A percentile compares a stretch with the other conserved stretches of the same genome.
Conservation (phyloP, 2,888 invertebrate genomes). For the Drepanosiphum platanoidis region DNA sequence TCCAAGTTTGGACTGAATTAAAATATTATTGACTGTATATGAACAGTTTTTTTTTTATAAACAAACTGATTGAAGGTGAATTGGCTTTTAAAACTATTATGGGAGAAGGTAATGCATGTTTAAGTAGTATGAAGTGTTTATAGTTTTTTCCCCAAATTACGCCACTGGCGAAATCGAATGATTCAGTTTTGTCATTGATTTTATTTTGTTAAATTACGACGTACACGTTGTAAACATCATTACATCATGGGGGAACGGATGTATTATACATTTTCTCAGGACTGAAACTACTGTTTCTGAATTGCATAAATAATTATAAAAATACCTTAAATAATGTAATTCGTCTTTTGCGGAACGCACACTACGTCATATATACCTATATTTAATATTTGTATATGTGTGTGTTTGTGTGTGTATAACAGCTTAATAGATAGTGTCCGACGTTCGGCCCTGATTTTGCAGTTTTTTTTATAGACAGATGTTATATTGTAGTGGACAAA, state of each 20-base stretch:
- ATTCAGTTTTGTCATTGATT: neutral
- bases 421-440: neutral
- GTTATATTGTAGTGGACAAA: neutral
- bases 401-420: too few relatives aligned
- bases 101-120: too few relatives aligned
- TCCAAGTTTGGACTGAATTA: too few relatives aligned
- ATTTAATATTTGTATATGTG: too few relatives aligned
- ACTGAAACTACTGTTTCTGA: neutral
- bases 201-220: neutral
- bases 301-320: neutral
- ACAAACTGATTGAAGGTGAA: too few relatives aligned
- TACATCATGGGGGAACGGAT: too few relatives aligned
- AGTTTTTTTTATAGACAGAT: constrained; percentile 6
- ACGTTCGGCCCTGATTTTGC: neutral
- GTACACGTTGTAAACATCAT: neutral
- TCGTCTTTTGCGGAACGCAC: neutral
- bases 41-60: too few relatives aligned
- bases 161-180: too few relatives aligned
- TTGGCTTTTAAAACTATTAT: too few relatives aligned
- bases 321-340: neutral
- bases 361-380: neutral
- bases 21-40: too few relatives aligned
- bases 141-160: too few relatives aligned
- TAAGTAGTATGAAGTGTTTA: neutral
- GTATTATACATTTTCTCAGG: neutral